Percentiles rank a stretch among this genome's conserved stretches.
Evolutionary conservation across 2,113 vertebrate species (phyloP).

Genomic region (Camelus bactrianus): DNA sequence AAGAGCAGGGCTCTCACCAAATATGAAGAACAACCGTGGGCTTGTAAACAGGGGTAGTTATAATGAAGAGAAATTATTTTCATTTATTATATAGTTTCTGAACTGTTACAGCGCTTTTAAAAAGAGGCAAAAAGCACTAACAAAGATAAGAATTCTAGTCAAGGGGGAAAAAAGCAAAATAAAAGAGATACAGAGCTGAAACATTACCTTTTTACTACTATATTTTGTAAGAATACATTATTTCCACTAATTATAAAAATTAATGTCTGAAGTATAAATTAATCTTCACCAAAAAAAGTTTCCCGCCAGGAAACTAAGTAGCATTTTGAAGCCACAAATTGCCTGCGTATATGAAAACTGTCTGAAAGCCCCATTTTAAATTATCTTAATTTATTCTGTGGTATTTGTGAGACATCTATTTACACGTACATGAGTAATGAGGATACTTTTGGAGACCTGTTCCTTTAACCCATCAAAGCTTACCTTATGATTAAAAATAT

Average conservation of each 20-base stretch:
- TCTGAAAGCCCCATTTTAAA: neutral
- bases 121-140: neutral
- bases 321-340: slow-evolving; percentile 35
- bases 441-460: neutral
- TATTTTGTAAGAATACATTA: slow-evolving; percentile 12
- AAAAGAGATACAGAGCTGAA: neutral
- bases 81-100: neutral
- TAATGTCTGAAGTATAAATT: slow-evolving; percentile 32
- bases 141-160: neutral
- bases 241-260: neutral
- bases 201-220: neutral
- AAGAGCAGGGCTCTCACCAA: neutral
- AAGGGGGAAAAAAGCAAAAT: neutral
- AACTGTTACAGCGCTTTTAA: neutral
- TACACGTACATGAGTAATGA: neutral
- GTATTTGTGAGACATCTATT: neutral
- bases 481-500: neutral
- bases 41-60: neutral
- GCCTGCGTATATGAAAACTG: neutral
- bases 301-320: slow-evolving; percentile 24
- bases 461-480: neutral
- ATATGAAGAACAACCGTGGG: neutral
- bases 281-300: neutral
- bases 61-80: neutral
- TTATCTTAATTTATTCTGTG: slow-evolving; percentile 44